phyloP scores from a whole-genome alignment of 2,888 invertebrate genomes.

The Poecilobothrus nobilitatus region DNA sequence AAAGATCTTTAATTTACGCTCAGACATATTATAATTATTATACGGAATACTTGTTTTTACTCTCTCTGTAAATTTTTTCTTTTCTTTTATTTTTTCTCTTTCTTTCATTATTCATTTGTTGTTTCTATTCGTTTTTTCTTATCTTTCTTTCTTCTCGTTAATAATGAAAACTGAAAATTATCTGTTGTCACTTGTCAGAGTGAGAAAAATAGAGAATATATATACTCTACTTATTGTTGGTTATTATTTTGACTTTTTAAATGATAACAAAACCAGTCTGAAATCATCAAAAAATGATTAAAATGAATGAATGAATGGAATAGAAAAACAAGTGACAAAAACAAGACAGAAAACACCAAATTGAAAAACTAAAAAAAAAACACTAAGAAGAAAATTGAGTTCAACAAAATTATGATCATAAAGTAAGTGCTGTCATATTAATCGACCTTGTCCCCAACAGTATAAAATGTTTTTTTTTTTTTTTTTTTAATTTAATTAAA shows the following conservation, averaged over 20 bases:
- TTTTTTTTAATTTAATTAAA: neutral
- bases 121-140: neutral
- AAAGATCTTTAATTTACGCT: neutral
- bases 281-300: neutral
- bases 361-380: no score
- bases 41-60: no score
- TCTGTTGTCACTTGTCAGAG: no score
- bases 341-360: no score
- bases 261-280: neutral
- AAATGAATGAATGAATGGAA: no score
- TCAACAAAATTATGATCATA: neutral
- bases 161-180: no score
- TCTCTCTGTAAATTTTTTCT: neutral
- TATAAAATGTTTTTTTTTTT: neutral
- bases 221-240: no score
- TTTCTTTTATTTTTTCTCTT: neutral
- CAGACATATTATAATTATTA: slow-evolving; percentile 4
- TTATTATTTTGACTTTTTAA: no score
- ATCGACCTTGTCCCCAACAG: neutral
- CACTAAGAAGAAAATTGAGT: no score
- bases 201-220: no score
- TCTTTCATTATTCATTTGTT: neutral
- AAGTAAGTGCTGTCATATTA: neutral
- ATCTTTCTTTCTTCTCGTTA: neutral
- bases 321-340: no score